Percentiles rank a stretch among this genome's conserved stretches.
phyloP scores from a whole-genome alignment of 1,140 invertebrate genomes.

The Coenobita brevimanus region DNA sequence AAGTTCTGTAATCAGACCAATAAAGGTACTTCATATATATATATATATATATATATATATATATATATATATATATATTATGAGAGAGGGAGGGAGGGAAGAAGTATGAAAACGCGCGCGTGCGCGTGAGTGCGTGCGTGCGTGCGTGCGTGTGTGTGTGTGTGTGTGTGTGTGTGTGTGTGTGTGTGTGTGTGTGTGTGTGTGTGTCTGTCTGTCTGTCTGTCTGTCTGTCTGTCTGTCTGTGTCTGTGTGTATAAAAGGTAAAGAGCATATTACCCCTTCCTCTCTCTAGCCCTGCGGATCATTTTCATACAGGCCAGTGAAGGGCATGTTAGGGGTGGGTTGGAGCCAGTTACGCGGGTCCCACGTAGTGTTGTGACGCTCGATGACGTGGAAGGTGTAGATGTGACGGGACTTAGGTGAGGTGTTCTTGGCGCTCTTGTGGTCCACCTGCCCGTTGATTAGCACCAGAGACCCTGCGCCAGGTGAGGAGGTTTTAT shows the following conservation, averaged over 20 bases:
- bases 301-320: conserved; percentile 64
- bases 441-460: conserved; percentile 94
- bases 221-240: too few relatives aligned
- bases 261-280: neutral
- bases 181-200: too few relatives aligned
- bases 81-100: neutral
- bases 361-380: conserved; percentile 82
- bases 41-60: neutral
- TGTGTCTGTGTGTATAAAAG: too few relatives aligned
- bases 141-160: too few relatives aligned
- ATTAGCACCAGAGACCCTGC: conserved; percentile 90
- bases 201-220: too few relatives aligned
- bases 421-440: conserved; percentile 90
- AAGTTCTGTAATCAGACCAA: too few relatives aligned
- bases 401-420: conserved; percentile 91
- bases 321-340: conserved; percentile 77
- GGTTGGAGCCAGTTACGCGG: conserved; percentile 91
- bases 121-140: too few relatives aligned
- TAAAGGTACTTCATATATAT: neutral
- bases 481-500: too few relatives aligned
- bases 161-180: too few relatives aligned
- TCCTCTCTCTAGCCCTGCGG: too few relatives aligned
- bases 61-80: neutral
- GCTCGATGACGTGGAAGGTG: conserved; percentile 95
- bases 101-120: neutral